Conservation (phyloP, 1,140 invertebrate species). For the Teleopsis dalmanni region DNA sequence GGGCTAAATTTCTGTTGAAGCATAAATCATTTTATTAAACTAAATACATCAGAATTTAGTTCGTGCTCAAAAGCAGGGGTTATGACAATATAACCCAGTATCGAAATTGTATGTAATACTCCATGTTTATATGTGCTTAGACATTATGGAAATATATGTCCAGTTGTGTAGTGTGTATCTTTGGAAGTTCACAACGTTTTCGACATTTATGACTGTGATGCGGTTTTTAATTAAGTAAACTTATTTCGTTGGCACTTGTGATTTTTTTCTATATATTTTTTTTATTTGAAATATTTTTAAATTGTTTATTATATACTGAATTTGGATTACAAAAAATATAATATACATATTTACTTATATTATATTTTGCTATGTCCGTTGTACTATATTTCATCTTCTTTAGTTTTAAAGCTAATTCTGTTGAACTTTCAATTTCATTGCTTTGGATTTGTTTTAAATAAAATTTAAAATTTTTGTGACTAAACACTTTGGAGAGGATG, state of each 20-base stretch:
- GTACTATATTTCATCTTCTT: neutral
- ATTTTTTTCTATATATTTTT: neutral
- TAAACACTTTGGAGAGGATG: constrained; percentile 3
- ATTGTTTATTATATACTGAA: neutral
- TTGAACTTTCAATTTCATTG: constrained; percentile 37
- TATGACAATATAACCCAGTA: no score
- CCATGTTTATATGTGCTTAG: no score
- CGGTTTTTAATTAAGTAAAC: no score
- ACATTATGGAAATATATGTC: neutral
- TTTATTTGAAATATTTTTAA: neutral
- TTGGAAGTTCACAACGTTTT: no score
- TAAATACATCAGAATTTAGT: no score
- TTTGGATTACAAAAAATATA: neutral
- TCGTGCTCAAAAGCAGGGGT: no score
- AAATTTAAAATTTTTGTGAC: constrained; percentile 9
- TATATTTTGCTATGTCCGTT: neutral
- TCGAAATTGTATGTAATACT: no score
- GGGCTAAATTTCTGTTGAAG: no score
- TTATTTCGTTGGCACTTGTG: neutral
- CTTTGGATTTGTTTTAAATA: constrained; percentile 18
- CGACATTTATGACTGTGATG: no score
- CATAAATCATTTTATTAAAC: no score
- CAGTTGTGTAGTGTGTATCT: no score
- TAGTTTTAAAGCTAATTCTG: neutral
- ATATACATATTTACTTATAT: neutral